phyloP scores from a whole-genome alignment of 2,888 invertebrate genomes.

The Neoitamus cyanurus region DNA sequence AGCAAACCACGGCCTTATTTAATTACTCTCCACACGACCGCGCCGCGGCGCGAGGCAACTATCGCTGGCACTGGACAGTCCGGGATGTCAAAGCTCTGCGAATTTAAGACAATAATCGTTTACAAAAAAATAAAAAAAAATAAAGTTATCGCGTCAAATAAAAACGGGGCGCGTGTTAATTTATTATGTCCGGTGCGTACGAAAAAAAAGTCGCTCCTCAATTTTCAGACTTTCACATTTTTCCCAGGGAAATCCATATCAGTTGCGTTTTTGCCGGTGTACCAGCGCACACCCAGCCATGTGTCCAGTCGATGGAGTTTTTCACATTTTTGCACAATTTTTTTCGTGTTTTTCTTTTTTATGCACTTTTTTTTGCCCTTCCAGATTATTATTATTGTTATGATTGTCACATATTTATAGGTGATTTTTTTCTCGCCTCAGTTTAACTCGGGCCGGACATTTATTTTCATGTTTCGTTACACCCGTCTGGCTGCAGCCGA shows the following conservation, averaged over 20 bases:
- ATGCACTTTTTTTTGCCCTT: not conserved
- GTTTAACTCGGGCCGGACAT: not conserved
- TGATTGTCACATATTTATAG: constrained; percentile 5
- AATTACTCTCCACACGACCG: not conserved
- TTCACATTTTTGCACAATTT: not conserved
- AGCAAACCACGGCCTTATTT: not conserved
- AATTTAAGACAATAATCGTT: constrained; percentile 5
- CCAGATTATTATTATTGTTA: constrained; percentile 5
- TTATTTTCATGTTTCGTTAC: constrained; percentile 5
- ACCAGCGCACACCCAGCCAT: not conserved
- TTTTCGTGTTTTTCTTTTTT: not conserved
- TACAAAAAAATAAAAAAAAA: not conserved
- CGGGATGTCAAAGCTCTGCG: not conserved
- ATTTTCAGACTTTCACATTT: not conserved
- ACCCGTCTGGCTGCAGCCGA: not conserved
- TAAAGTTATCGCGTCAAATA: constrained; percentile 1
- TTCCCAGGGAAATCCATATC: not conserved
- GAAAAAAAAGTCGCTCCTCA: not conserved
- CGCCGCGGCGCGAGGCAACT: not conserved
- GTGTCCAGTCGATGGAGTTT: not conserved
- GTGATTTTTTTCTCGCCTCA: not conserved
- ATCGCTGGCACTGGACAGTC: not conserved
- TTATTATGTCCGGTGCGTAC: not conserved
- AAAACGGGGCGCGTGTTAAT: not conserved
- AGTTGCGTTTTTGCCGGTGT: not conserved